Evolutionary conservation across 1,140 invertebrate species (phyloP).

Genomic region (Holotrichia oblita): DNA sequence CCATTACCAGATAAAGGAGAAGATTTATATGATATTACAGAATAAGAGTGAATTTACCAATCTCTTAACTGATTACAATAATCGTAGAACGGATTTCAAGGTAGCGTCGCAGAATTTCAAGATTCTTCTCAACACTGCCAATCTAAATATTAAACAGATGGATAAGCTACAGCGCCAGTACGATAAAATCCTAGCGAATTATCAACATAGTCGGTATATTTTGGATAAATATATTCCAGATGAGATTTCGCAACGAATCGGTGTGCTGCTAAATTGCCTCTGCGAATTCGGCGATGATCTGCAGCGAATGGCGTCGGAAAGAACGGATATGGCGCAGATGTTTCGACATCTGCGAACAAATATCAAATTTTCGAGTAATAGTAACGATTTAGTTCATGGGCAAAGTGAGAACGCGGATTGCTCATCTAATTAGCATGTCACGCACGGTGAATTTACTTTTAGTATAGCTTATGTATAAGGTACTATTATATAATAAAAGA

Average conservation of each 20-base stretch:
- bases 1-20: conserved; percentile 47
- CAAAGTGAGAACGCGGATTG: no score
- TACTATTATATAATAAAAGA: no score
- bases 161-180: conserved; percentile 54
- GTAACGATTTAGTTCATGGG: not conserved
- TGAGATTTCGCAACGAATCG: conserved; percentile 42
- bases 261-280: conserved; percentile 41
- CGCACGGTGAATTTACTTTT: no score
- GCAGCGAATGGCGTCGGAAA: conserved; percentile 38
- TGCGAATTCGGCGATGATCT: conserved; percentile 33
- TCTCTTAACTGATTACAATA: conserved; percentile 47
- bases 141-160: conserved; percentile 51
- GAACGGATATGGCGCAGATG: conserved; percentile 38
- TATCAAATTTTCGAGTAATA: no score
- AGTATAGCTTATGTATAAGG: no score
- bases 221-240: conserved; percentile 50
- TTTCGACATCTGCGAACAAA: no score
- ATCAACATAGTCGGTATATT: conserved; percentile 52
- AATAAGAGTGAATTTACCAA: conserved; percentile 46
- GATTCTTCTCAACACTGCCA: conserved; percentile 55
- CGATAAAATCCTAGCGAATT: conserved; percentile 54
- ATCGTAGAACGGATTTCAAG: conserved; percentile 52
- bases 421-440: no score
- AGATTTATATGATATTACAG: conserved; percentile 47
- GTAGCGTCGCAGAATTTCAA: conserved; percentile 56